A percentile compares a stretch with the other conserved stretches of the same genome.
Evolutionary conservation across 2,888 invertebrate species (phyloP).

Genomic region (Ischnura elegans): DNA sequence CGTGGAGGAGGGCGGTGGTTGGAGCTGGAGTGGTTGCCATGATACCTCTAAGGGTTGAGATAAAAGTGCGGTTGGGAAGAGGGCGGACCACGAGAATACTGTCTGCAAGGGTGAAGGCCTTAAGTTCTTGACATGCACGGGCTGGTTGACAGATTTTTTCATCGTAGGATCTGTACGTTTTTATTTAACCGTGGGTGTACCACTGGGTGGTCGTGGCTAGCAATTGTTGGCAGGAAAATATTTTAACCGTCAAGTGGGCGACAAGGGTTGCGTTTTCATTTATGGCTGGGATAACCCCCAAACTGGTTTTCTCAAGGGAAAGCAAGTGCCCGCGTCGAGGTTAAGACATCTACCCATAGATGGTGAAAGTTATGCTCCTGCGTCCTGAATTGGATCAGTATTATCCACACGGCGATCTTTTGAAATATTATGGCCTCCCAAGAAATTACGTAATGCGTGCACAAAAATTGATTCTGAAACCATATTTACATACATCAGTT

Average conservation of each 20-base stretch:
- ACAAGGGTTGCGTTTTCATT: slow-evolving; percentile 19
- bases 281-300: slow-evolving; percentile 42
- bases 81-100: not conserved
- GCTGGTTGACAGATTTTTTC: not conserved
- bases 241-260: slow-evolving; percentile 27
- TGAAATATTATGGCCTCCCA: no score
- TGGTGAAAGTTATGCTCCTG: not conserved
- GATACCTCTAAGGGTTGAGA: not conserved
- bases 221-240: not conserved
- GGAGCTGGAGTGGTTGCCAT: not conserved
- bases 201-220: not conserved
- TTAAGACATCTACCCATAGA: not conserved
- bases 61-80: not conserved
- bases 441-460: no score
- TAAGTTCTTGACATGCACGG: not conserved
- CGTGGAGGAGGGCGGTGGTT: not conserved
- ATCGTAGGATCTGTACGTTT: not conserved
- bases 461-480: no score
- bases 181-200: not conserved
- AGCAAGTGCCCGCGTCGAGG: not conserved
- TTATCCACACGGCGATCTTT: no score
- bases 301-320: not conserved
- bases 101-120: no score
- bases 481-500: no score
- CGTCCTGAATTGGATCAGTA: no score